phyloP scores from a whole-genome alignment of 2,888 invertebrate genomes.

The Byasa hedistus region DNA sequence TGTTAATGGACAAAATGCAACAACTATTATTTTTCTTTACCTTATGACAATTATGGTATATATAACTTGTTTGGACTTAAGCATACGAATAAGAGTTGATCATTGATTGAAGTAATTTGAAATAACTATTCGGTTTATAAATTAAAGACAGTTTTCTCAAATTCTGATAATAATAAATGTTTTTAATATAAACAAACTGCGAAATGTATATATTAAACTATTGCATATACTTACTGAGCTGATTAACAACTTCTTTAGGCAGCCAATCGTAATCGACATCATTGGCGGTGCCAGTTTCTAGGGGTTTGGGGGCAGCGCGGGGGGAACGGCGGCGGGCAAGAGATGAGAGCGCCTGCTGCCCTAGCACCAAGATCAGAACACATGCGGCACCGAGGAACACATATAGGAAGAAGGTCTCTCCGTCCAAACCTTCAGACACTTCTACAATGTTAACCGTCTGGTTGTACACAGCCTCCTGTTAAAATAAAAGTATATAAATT shows the following conservation, averaged over 20 bases:
- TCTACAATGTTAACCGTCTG: slow-evolving; percentile 98
- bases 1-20: too few relatives aligned
- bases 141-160: too few relatives aligned
- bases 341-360: slow-evolving; percentile 92
- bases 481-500: slow-evolving; percentile 40
- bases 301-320: slow-evolving; percentile 79
- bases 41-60: too few relatives aligned
- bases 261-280: slow-evolving; percentile 99
- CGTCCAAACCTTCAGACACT: slow-evolving; percentile 97
- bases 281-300: slow-evolving; percentile 95
- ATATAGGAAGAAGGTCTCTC: slow-evolving; percentile 99
- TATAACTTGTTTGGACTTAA: too few relatives aligned
- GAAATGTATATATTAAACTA: too few relatives aligned
- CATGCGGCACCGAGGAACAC: slow-evolving; percentile 95
- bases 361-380: slow-evolving; percentile 91
- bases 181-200: too few relatives aligned
- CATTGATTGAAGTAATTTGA: too few relatives aligned
- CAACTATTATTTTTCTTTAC: too few relatives aligned
- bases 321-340: slow-evolving; percentile 87
- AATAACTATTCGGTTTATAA: too few relatives aligned
- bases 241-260: slow-evolving; percentile 92
- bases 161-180: too few relatives aligned
- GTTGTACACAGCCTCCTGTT: slow-evolving; percentile 96
- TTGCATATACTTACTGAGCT: slow-evolving; percentile 85
- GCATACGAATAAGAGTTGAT: too few relatives aligned